Base-by-base conservation (phyloP, 2,888 invertebrate genomes). In the Drosophila robusta region DNA sequence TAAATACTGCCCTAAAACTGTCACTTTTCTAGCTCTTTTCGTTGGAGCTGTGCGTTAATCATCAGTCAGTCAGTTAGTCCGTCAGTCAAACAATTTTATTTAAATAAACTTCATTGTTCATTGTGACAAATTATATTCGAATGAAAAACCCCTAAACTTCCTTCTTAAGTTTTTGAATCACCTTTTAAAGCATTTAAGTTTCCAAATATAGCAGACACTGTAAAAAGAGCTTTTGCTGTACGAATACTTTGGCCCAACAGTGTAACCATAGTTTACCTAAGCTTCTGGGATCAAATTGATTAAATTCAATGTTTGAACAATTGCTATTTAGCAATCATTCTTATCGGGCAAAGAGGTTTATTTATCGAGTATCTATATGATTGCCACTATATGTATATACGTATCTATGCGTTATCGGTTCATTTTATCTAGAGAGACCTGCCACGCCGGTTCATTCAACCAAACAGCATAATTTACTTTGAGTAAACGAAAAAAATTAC, bases 241-340 rank as follows among this genome's bases (percentile, higher is more conserved):
- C 12, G 22, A 14, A 38, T 32, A 63, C n/a, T 62, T 38, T 34
- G 52, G 22, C 8, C 6, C 4, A 9, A 7, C 6, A 45, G 16
- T 45, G 45, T 66, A 9, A 4, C 4, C 6, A 5, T 3, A 41
- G 14, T 45, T 41, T 51, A 24, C 14, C 6, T 29, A 41, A 38
- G 16, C 18, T n/a, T 14, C n/a, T 44, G 29, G 14, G 9, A 58
- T 56, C 36, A 38, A 56, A 54, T 57, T 44, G 39, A 58, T 58
- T 62, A 46, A 39, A 54, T 46, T 11, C 32, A 44, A 46, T 66
- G 24, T 50, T 54, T 42, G 38, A 57, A 46, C 34, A 58, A 68
- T 52, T 58, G 26, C 2, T 39, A 34, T 50, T 54, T 50, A n/a
- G 16, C 42, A 38, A 71, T 60, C 14, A 38, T 8, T 42, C 56